Evolutionary conservation across 2,888 invertebrate species (phyloP), one percentile per base, ranked within the genome.

Genomic region (Microplitis manilae): DNA sequence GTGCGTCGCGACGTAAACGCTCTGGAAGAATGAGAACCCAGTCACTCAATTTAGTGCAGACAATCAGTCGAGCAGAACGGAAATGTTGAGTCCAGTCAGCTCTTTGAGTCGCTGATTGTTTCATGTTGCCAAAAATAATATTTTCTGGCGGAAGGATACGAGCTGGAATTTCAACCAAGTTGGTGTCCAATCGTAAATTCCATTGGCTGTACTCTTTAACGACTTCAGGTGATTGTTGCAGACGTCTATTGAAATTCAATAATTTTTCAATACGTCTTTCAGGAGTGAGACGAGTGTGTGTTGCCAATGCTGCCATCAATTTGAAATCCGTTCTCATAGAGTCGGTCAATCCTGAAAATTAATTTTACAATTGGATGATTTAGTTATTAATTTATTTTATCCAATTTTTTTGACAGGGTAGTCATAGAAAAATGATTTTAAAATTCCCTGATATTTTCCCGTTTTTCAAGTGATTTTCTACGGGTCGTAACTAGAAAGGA

Each of bases 41-140:
- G 0, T 90, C 84, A 0, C 69, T 81, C 0, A 92, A 83, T 1
- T 83, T 80, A 1, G 84, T 84, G 13, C 85, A 82, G 0, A 77
- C 75, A 61, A 90, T 90, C 92, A 93, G 91, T 0, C 87, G 79
- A 0, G 83, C 87, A 0, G 90, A 88, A 79, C 95, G 91, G 87
- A 97, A 92, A 59, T 93, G 93, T 1, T 91, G 88, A 0, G 95
- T 94, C 97, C 97, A 98, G 74, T 97, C 96, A 0, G 95, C 96
- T 1, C 92, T 91, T 0, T 90, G 89, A 13, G 93, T 94, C 1
- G 92, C 90, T 0, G 90, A 89, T 4, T 93, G 93, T 0, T 91
- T 89, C 2, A 2, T 86, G 0, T 76, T 41, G 0, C 92, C 93
- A 80, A 93, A 92, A 0, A 92, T 7, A 2, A 97, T 95, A 0